These are phyloP conservation scores for Rhizomys pruinosus DNA, from an alignment of 2,113 vertebrate genomes.

Conservation along the genomic window DNA sequence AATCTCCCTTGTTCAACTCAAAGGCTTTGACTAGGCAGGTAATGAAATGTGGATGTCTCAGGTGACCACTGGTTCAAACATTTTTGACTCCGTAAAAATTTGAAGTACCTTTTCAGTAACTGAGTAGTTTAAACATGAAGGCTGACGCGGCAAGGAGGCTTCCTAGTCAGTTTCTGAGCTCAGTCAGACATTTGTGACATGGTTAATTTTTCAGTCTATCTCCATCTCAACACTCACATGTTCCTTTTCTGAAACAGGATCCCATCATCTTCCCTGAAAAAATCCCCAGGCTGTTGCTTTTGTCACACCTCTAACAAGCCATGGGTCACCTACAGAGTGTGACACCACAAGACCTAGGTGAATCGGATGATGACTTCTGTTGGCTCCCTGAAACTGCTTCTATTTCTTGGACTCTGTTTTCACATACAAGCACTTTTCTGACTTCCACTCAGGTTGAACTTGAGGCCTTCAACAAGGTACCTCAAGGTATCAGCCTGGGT, in stretches of 20 bases:
- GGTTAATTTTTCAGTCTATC: background rate
- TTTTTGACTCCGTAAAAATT: background rate
- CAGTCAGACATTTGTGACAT: background rate
- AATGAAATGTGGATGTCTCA: background rate
- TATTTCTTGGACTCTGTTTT: background rate
- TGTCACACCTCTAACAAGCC: background rate
- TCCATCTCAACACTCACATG: accelerated
- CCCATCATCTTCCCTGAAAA: background rate
- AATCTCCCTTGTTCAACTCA: background rate
- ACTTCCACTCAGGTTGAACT: background rate
- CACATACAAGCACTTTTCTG: background rate
- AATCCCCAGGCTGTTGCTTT: background rate
- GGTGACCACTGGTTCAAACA: too few species aligned
- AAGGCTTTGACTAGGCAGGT: background rate
- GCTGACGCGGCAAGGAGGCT: background rate
- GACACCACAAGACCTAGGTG: background rate
- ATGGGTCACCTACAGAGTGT: background rate
- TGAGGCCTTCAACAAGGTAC: background rate
- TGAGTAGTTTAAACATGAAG: background rate
- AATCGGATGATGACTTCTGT: background rate
- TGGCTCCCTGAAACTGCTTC: background rate
- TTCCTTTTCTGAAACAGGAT: background rate
- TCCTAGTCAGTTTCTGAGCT: background rate
- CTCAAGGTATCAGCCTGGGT: too few species aligned
- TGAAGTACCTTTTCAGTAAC: background rate